These are phyloP conservation scores for Connochaetes taurinus DNA, from an alignment of 2,113 vertebrate genomes.

Conservation along the genomic window DNA sequence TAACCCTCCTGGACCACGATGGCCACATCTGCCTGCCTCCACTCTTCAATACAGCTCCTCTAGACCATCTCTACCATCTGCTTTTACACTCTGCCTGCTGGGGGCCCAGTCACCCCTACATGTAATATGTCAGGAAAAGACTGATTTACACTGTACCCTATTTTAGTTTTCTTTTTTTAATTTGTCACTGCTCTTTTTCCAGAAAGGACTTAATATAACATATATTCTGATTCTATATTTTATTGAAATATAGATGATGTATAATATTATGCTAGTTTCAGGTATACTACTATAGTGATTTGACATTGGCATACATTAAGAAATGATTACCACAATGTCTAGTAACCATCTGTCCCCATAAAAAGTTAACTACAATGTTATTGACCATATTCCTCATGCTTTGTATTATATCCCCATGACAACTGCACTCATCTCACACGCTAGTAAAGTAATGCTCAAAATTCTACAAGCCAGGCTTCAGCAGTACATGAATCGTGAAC, in stretches of 20 bases:
- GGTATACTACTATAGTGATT: neutral
- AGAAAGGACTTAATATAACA: constrained; percentile 2
- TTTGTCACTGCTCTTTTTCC: neutral
- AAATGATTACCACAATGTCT: neutral
- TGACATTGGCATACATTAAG: neutral
- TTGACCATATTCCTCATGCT: neutral
- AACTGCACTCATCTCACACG: no score
- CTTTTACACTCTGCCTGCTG: neutral
- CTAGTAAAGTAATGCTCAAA: no score
- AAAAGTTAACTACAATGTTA: neutral
- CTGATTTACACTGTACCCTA: neutral
- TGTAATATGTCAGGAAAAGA: neutral
- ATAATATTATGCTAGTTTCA: neutral
- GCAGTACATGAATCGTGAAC: no score
- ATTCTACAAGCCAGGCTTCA: no score
- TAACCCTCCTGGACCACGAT: neutral
- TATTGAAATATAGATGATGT: neutral
- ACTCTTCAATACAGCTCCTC: neutral
- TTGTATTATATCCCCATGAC: neutral
- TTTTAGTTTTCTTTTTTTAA: neutral
- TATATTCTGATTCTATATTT: neutral
- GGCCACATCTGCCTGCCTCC: neutral
- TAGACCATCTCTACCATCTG: neutral
- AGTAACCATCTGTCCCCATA: neutral
- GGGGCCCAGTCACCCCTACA: neutral